Evolutionary conservation across 2,113 vertebrate species (phyloP).

Genomic region (Odobenus rosmarus): DNA sequence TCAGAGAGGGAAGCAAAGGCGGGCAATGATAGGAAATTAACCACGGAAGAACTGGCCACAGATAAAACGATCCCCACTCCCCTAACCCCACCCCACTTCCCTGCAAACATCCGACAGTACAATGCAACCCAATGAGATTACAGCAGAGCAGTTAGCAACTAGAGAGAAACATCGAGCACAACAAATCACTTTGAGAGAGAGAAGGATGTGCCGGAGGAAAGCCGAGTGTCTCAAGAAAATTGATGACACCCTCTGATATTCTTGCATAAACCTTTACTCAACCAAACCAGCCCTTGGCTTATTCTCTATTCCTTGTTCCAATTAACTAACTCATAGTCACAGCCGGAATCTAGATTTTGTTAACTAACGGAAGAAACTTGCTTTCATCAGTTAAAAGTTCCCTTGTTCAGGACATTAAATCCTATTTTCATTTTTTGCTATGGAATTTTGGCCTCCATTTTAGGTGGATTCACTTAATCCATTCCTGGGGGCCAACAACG

Average conservation of each 20-base stretch:
- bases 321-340: background rate
- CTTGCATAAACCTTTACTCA: background rate
- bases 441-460: background rate
- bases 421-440: background rate
- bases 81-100: background rate
- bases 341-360: background rate
- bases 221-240: background rate
- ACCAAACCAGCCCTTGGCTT: background rate
- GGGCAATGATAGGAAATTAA: background rate
- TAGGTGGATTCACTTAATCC: background rate
- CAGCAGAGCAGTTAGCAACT: too few relatives aligned
- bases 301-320: background rate
- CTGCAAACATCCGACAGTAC: background rate
- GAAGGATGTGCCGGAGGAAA: background rate
- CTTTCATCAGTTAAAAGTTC: background rate
- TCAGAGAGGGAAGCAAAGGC: background rate
- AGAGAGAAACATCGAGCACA: rapidly evolving
- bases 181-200: background rate
- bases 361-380: background rate
- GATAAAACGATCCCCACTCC: background rate
- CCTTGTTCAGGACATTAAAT: background rate
- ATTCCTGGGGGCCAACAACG: rapidly evolving
- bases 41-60: too few relatives aligned
- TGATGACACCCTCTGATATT: background rate
- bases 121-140: rapidly evolving